Percentiles rank a stretch among this genome's conserved stretches.
Evolutionary conservation across 2,797 vertebrate genomes (phyloP).

Genomic region (Centropyge bicolor): DNA sequence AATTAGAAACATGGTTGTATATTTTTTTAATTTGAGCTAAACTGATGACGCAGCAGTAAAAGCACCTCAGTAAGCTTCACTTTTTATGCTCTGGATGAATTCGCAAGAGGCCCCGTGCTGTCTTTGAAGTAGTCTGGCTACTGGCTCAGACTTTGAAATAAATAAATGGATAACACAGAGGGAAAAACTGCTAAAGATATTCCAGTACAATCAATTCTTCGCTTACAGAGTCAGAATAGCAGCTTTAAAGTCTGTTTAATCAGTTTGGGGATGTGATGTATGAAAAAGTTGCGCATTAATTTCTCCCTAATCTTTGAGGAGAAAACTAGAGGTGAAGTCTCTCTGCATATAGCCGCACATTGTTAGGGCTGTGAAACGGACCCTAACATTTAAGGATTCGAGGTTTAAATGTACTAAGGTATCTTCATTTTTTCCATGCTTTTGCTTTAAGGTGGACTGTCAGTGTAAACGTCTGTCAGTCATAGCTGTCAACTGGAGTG

Average conservation of each 20-base stretch:
- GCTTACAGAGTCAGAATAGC: conserved; percentile 24
- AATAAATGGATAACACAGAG: conserved; percentile 46
- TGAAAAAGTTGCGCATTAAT: neutral
- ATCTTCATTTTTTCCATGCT: neutral
- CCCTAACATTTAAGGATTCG: neutral
- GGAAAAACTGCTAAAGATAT: conserved; percentile 33
- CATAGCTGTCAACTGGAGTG: neutral
- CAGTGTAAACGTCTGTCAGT: conserved; percentile 5
- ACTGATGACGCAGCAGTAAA: conserved; percentile 47
- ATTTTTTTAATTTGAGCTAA: conserved; percentile 37
- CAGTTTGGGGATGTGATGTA: neutral
- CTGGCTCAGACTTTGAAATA: conserved; percentile 56
- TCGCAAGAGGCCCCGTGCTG: conserved; percentile 45
- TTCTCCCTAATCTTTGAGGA: neutral
- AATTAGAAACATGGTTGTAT: conserved; percentile 36
- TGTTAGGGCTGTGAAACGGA: conserved; percentile 4
- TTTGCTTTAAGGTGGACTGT: neutral
- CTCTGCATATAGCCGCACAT: neutral
- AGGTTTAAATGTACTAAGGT: conserved; percentile 8
- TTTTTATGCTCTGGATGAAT: conserved; percentile 51
- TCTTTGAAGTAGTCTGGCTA: conserved; percentile 68
- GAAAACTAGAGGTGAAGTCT: conserved; percentile 12
- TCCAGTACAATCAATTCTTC: conserved; percentile 41
- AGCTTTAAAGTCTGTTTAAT: conserved; percentile 40
- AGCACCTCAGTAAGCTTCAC: conserved; percentile 33